Base-by-base conservation (phyloP, 2,113 vertebrate genomes). In the Gallinago paraguaiae region DNA sequence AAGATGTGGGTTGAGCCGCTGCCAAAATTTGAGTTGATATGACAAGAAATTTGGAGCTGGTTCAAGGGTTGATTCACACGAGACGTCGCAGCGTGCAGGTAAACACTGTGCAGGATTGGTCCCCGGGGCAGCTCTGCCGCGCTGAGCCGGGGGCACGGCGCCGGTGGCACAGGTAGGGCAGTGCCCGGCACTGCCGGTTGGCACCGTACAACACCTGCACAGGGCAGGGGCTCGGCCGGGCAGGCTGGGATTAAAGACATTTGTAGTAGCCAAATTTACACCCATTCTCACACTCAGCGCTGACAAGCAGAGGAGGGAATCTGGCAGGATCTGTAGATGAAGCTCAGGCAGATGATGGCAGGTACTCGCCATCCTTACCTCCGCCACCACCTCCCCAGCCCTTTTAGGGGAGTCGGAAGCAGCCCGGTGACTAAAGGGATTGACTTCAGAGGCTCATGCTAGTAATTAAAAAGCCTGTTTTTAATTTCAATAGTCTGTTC, bases 1-100 rank as follows among this genome's bases (percentile, higher is more conserved):
- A 95, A 97, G 96, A 95, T 80, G 90, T 25, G 89, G 91, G 46
- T 88, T 96, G 96, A 95, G 95, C 90, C 8, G 25, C 86, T 96
- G 96, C 96, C 96, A 97, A 93, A 95, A 56, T 59, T 69, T 4
- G 86, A 86, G 93, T 90, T 82, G 94, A 97, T 95, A 75, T 37
- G 96, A 96, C 85, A 51, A 48, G 92, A 28, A 82, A 43, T 85
- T 86, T 95, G 97, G 96, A 97, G 88, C 48, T 2, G 69, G 33
- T 92, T 95, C 97, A 95, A 51, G 85, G 71, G 35, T 81, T 23
- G 83, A 50, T 90, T 89, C 56, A 3, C 79, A 19, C 17, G 18
- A 84, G 85, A 24, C 54, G 0, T 20, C 3, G 45, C 75, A 12
- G 75, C 3, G 28, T 7, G 46, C 94, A 96, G 90, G 92, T 95